Evolutionary conservation across 2,888 invertebrate species (phyloP).

Genomic region (Patella ulyssiponensis): DNA sequence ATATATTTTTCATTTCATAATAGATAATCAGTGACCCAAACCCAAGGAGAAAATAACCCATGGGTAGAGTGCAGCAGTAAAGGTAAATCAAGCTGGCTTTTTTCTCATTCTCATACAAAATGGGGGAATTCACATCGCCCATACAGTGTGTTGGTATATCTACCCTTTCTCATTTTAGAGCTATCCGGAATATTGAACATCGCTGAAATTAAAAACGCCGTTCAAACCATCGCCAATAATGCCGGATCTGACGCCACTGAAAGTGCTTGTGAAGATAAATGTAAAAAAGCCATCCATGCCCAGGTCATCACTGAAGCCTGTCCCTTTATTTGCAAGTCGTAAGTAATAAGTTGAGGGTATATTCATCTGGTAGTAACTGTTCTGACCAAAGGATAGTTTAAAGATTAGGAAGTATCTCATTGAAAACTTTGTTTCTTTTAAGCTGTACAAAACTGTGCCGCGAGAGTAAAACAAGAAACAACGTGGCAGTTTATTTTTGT

Average conservation of each 20-base stretch:
- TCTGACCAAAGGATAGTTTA: neutral
- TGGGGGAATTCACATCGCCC: too few relatives aligned
- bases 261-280: neutral
- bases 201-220: neutral
- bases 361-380: neutral
- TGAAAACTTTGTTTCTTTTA: neutral
- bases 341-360: neutral
- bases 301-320: neutral
- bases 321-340: neutral
- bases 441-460: neutral
- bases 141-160: too few relatives aligned
- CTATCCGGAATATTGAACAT: neutral
- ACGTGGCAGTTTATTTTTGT: too few relatives aligned
- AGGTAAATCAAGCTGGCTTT: too few relatives aligned
- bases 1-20: too few relatives aligned
- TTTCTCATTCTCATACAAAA: too few relatives aligned
- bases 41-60: too few relatives aligned
- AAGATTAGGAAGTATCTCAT: neutral
- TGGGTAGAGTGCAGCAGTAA: too few relatives aligned
- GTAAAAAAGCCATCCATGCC: neutral
- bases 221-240: neutral
- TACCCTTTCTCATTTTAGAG: neutral
- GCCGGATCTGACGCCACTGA: neutral
- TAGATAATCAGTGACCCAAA: too few relatives aligned
- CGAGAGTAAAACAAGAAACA: too few relatives aligned